Conservation (phyloP, 2,888 invertebrate species). For the Ditylenchus weischeri region DNA sequence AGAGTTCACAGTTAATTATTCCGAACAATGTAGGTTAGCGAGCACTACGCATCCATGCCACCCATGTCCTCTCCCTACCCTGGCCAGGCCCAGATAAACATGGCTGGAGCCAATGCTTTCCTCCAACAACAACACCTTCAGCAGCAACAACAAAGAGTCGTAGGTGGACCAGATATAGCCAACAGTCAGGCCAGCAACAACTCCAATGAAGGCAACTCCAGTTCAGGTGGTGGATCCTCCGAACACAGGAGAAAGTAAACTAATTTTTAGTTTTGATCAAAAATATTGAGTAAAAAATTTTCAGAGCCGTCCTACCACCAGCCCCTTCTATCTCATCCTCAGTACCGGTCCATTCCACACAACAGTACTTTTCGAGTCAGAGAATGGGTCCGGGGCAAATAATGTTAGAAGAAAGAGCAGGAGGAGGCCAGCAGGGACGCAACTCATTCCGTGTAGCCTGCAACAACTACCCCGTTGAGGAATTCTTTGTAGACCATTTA, state of each 20-base stretch:
- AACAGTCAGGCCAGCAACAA: constrained; percentile 46
- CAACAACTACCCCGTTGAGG: constrained; percentile 21
- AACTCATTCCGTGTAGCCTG: constrained; percentile 6
- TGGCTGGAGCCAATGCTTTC: constrained; percentile 11
- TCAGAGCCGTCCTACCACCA: constrained; percentile 40
- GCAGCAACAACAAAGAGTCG: constrained; percentile 9
- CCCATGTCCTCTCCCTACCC: constrained; percentile 24
- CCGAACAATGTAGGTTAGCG: constrained; percentile 43
- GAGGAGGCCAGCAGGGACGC: background rate
- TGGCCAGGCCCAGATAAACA: constrained; percentile 3
- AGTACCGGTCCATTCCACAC: constrained; percentile 13
- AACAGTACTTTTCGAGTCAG: constrained; percentile 15
- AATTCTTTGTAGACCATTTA: constrained; percentile 25
- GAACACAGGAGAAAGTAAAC: constrained; percentile 42
- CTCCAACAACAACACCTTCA: constrained; percentile 15
- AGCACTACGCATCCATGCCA: constrained; percentile 55
- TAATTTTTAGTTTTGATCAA: background rate
- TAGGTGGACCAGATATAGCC: constrained; percentile 29
- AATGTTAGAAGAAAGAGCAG: constrained; percentile 1
- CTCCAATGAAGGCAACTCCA: constrained; percentile 47
- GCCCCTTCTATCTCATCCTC: constrained; percentile 32
- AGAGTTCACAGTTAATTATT: background rate
- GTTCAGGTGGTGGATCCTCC: constrained; percentile 28
- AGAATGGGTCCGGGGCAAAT: constrained; percentile 12
- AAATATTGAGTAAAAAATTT: constrained; percentile 11